Evolutionary conservation across 2,888 invertebrate species (phyloP).

Genomic region (Drosophila mayaguana): DNA sequence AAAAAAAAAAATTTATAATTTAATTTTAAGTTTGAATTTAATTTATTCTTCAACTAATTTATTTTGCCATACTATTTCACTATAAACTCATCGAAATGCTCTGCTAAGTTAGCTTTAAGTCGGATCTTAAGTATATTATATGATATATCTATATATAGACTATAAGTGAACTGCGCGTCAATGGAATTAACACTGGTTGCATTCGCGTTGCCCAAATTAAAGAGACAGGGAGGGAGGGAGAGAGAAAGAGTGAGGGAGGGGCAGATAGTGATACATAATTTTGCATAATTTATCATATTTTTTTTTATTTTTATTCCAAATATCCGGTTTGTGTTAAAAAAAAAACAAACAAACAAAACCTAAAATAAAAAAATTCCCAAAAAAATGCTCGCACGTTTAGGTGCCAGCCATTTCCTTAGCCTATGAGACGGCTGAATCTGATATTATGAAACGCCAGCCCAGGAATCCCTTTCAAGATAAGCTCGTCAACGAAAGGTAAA

Average conservation of each 20-base stretch:
- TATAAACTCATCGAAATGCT: constrained; percentile 36
- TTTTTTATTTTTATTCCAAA: constrained; percentile 67
- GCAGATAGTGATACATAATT: constrained; percentile 24
- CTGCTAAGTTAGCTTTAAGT: constrained; percentile 51
- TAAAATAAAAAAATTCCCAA: background rate
- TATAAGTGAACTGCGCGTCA: constrained; percentile 34
- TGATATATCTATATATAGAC: constrained; percentile 11
- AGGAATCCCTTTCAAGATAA: constrained; percentile 98
- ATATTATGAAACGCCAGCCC: constrained; percentile 99
- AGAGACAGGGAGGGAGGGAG: constrained; percentile 8
- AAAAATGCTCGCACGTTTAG: constrained; percentile 86
- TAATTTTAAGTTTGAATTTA: constrained; percentile 11
- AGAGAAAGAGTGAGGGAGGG: constrained; percentile 3
- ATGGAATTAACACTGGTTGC: constrained; percentile 29
- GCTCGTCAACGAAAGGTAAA: constrained; percentile 99
- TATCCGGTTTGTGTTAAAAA: constrained; percentile 21
- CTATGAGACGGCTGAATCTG: constrained; percentile 99
- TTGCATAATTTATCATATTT: constrained; percentile 73
- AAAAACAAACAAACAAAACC: background rate
- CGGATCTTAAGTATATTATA: constrained; percentile 21
- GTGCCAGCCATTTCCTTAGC: constrained; percentile 99
- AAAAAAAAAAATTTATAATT: background rate
- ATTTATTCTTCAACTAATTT: constrained; percentile 14
- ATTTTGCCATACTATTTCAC: constrained; percentile 33
- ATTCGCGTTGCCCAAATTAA: constrained; percentile 10